Evolutionary conservation across 2,888 invertebrate genomes (phyloP).

Genomic region (Troides oblongomaculatus): DNA sequence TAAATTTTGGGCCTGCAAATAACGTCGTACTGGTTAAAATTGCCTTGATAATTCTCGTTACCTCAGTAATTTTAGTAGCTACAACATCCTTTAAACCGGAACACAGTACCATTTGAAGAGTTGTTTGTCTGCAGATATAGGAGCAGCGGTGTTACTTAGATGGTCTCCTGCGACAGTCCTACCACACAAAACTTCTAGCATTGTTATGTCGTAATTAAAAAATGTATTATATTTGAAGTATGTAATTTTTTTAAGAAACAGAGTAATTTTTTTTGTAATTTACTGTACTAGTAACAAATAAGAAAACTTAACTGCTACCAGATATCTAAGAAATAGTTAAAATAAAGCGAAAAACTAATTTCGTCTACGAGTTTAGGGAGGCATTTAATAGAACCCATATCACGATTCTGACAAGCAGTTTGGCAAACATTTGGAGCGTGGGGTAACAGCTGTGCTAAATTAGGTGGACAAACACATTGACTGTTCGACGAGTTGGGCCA

Average conservation of each 20-base stretch:
- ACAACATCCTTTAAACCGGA: too few species aligned
- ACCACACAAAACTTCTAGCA: neutral
- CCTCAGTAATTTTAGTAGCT: too few species aligned
- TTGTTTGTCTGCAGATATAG: too few species aligned
- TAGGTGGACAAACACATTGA: constrained; percentile 27
- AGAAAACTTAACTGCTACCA: neutral
- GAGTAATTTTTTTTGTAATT: neutral
- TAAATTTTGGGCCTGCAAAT: too few species aligned
- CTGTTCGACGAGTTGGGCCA: constrained; percentile 28
- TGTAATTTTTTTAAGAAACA: too few species aligned
- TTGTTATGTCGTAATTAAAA: neutral
- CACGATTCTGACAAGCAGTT: constrained; percentile 28
- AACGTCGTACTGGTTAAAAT: too few species aligned
- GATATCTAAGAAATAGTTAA: neutral
- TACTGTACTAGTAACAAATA: neutral
- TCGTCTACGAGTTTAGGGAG: constrained; percentile 16
- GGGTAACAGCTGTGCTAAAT: constrained; percentile 27
- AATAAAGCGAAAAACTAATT: constrained; percentile 9
- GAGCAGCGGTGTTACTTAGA: too few species aligned
- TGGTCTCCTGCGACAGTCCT: too few species aligned
- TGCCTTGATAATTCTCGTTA: too few species aligned
- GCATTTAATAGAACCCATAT: constrained; percentile 27
- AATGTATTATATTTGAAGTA: neutral
- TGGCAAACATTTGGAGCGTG: constrained; percentile 26
- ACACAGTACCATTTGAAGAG: too few species aligned